A percentile compares a stretch with the other conserved stretches of the same genome.
Conservation (phyloP, 2,888 invertebrate genomes). For the Drosophila flavopinicola region DNA sequence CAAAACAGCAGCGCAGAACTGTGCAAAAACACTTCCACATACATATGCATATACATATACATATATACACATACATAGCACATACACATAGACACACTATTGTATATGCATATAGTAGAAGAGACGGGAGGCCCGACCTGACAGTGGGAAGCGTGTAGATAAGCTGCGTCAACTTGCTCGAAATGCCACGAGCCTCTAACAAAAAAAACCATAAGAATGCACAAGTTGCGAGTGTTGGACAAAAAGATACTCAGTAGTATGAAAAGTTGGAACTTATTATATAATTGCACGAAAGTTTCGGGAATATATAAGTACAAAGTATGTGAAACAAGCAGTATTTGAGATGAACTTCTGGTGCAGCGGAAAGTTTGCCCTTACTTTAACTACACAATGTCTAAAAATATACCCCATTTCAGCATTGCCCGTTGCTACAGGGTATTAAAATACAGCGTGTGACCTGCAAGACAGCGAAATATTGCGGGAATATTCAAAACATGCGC, state of each 20-base stretch:
- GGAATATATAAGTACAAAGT: no score
- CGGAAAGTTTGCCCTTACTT: no score
- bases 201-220: conserved; percentile 2
- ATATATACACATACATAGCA: neutral
- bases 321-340: no score
- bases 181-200: conserved; percentile 28
- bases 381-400: no score
- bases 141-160: conserved; percentile 62
- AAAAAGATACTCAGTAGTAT: neutral
- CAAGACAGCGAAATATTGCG: conserved; percentile 64
- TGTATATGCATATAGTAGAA: conserved; percentile 14
- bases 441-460: conserved; percentile 34
- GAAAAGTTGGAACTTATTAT: no score
- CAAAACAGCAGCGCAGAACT: conserved; percentile 57
- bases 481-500: conserved; percentile 80
- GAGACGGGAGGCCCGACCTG: conserved; percentile 56
- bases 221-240: neutral
- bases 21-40: conserved; percentile 55
- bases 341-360: no score
- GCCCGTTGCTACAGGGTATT: conserved; percentile 13
- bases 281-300: no score
- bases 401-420: neutral
- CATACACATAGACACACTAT: conserved; percentile 6
- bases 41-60: conserved; percentile 6
- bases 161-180: conserved; percentile 72